phyloP scores from a whole-genome alignment of 1,140 invertebrate genomes.

The Calosoma granatense region DNA sequence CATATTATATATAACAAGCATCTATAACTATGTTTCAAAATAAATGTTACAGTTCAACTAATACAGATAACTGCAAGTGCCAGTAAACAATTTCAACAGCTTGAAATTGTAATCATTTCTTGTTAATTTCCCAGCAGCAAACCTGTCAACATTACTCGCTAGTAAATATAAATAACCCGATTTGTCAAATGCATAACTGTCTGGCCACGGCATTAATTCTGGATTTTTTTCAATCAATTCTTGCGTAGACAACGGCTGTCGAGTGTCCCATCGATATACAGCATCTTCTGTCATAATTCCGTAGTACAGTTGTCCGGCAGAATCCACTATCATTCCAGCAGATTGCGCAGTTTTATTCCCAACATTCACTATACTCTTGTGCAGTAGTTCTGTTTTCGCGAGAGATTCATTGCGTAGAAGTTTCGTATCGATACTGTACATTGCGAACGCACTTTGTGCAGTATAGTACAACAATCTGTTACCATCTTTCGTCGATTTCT shows the following conservation, averaged over 20 bases:
- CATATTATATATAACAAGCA: too few relatives aligned
- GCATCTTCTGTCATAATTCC: slow-evolving; percentile 53
- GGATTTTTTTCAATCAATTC: slow-evolving; percentile 52
- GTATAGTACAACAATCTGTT: slow-evolving; percentile 51
- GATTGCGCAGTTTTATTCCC: slow-evolving; percentile 52
- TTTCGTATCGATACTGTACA: slow-evolving; percentile 48
- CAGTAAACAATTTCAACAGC: slow-evolving; percentile 29
- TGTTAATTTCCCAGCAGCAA: slow-evolving; percentile 23
- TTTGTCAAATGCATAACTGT: slow-evolving; percentile 55
- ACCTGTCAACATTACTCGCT: slow-evolving; percentile 52
- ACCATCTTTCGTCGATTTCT: slow-evolving; percentile 30
- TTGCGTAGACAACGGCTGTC: slow-evolving; percentile 29
- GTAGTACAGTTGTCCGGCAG: slow-evolving; percentile 50
- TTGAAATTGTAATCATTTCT: slow-evolving; percentile 23
- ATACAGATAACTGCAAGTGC: slow-evolving; percentile 54
- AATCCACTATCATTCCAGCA: slow-evolving; percentile 60
- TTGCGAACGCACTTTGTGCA: slow-evolving; percentile 49
- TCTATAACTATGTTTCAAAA: too few relatives aligned
- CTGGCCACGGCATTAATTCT: slow-evolving; percentile 57
- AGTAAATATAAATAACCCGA: slow-evolving; percentile 51
- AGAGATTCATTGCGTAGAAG: slow-evolving; percentile 42
- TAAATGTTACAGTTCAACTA: too few relatives aligned
- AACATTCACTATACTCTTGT: slow-evolving; percentile 37
- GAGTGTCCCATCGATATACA: slow-evolving; percentile 55
- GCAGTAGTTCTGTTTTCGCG: slow-evolving; percentile 23